These are phyloP conservation scores for Theristicus caerulescens DNA, from an alignment of 2,113 vertebrate species.

Conservation along the genomic window DNA sequence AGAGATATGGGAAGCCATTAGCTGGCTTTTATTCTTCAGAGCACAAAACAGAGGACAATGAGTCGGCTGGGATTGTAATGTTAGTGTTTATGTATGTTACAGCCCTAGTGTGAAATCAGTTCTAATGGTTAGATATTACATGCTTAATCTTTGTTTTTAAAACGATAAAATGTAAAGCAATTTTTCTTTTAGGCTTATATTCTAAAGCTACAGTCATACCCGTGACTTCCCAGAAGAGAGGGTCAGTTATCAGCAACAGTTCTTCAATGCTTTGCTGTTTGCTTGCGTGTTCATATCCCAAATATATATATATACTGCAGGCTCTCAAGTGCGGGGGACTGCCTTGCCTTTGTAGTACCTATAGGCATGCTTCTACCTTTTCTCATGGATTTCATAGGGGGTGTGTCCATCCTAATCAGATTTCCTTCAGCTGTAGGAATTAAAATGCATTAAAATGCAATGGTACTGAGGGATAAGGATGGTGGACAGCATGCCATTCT, in stretches of 20 bases:
- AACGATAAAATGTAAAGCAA: neutral
- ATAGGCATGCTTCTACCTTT: neutral
- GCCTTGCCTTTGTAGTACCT: neutral
- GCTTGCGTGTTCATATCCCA: neutral
- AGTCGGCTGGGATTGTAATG: neutral
- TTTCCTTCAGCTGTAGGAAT: neutral
- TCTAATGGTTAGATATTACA: neutral
- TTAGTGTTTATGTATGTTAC: neutral
- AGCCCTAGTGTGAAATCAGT: neutral
- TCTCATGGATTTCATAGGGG: neutral
- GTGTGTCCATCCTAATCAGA: neutral
- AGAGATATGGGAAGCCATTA: conserved; percentile 29
- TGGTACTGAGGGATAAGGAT: neutral
- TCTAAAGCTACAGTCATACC: neutral
- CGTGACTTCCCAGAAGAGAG: neutral
- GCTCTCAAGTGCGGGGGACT: neutral
- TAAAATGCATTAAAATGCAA: neutral
- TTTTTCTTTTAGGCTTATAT: neutral
- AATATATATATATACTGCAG: neutral
- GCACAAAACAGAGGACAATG: neutral
- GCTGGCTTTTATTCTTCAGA: neutral
- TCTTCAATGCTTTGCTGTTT: neutral
- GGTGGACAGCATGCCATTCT: neutral
- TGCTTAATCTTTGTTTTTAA: neutral
- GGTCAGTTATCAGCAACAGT: neutral